phyloP scores from a whole-genome alignment of 2,888 invertebrate genomes.

The Drosophila multiciliata region DNA sequence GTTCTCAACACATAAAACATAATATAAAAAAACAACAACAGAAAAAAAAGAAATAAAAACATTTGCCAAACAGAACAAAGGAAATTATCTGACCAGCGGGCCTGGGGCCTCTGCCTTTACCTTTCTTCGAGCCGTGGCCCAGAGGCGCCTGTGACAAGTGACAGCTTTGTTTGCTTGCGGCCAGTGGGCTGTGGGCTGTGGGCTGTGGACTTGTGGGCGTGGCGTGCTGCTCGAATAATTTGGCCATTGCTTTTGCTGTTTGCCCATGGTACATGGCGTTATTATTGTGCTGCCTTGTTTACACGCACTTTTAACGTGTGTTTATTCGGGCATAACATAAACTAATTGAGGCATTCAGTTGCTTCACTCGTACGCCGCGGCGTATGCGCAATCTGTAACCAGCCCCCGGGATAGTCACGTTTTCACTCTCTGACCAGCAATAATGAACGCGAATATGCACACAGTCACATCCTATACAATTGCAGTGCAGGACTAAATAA shows the following conservation, averaged over 20 bases:
- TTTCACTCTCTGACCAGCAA: conserved; percentile 37
- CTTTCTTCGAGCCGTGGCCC: conserved; percentile 34
- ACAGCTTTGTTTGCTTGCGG: conserved; percentile 71
- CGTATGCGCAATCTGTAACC: conserved; percentile 61
- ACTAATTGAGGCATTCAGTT: conserved; percentile 74
- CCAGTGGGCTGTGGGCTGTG: background rate
- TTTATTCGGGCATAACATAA: conserved; percentile 71
- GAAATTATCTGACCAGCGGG: conserved; percentile 75
- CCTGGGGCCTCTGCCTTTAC: conserved; percentile 19
- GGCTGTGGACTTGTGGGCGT: background rate
- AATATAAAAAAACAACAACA: conserved; percentile 18
- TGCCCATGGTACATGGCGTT: conserved; percentile 51
- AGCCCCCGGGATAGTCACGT: conserved; percentile 68
- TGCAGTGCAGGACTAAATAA: conserved; percentile 33
- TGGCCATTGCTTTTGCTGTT: conserved; percentile 66
- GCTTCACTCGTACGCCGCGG: conserved; percentile 24
- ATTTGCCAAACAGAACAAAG: conserved; percentile 68
- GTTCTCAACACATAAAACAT: background rate
- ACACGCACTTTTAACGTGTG: conserved; percentile 78
- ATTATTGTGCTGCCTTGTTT: conserved; percentile 68
- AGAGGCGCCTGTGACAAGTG: conserved; percentile 67
- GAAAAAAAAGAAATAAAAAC: conserved; percentile 49
- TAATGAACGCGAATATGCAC: conserved; percentile 23
- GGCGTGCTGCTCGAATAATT: conserved; percentile 64
- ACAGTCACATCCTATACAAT: conserved; percentile 25